Evolutionary conservation across 92 coral and sea anemone species (phyloP).

Genomic region (Parazoanthus swiftii): DNA sequence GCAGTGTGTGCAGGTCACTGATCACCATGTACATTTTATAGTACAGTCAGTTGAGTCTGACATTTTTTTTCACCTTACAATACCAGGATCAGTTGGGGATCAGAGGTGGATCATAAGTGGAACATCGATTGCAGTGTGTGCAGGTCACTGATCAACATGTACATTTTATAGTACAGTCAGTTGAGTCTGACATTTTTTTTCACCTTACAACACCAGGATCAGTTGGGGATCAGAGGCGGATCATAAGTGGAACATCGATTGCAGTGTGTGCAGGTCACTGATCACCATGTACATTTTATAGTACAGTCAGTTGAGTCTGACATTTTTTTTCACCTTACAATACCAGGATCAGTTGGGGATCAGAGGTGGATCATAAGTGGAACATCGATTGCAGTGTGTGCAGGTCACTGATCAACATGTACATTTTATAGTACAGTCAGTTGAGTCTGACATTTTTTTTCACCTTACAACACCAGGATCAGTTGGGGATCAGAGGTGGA

Average conservation of each 20-base stretch:
- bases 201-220: slow-evolving; percentile 72
- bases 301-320: too few relatives aligned
- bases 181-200: too few relatives aligned
- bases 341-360: slow-evolving; percentile 83
- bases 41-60: too few relatives aligned
- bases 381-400: slow-evolving; percentile 47
- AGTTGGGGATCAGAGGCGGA: slow-evolving; percentile 64
- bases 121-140: too few relatives aligned
- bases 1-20: slow-evolving; percentile 33
- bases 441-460: too few relatives aligned
- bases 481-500: slow-evolving; percentile 64
- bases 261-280: slow-evolving; percentile 18
- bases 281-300: neutral
- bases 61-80: neutral
- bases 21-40: too few relatives aligned
- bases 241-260: slow-evolving; percentile 55
- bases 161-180: too few relatives aligned
- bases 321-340: slow-evolving; percentile 14
- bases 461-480: slow-evolving; percentile 72
- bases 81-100: slow-evolving; percentile 47
- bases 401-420: slow-evolving; percentile 62
- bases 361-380: slow-evolving; percentile 60
- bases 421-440: neutral
- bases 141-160: too few relatives aligned
- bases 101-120: too few relatives aligned